Conservation (phyloP, 2,113 vertebrate genomes). For the Eonycteris spelaea region DNA sequence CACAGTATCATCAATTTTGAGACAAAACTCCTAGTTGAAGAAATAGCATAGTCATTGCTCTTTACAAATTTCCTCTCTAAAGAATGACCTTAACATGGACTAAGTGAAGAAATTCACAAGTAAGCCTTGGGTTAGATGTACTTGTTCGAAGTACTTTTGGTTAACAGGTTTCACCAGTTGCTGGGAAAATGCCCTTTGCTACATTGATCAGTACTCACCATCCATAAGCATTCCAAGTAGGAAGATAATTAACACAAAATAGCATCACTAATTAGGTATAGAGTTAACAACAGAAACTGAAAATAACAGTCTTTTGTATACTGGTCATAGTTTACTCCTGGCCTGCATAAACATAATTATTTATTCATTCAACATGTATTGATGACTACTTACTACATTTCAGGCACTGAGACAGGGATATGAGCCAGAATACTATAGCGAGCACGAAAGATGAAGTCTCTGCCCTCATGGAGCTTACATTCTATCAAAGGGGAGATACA, state of each 20-base stretch:
- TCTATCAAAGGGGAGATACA: neutral
- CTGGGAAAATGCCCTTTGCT: neutral
- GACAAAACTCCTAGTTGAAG: conserved; percentile 12
- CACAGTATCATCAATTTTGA: neutral
- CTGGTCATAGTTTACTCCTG: neutral
- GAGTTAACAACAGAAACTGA: neutral
- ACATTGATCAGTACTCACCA: neutral
- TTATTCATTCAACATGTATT: conserved; percentile 21
- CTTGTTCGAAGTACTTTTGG: neutral
- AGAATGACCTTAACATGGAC: neutral
- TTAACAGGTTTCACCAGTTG: neutral
- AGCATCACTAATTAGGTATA: neutral
- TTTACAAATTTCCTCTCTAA: conserved; percentile 2
- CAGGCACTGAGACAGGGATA: neutral
- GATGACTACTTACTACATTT: neutral
- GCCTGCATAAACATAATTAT: neutral
- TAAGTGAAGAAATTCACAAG: neutral
- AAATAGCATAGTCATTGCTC: neutral
- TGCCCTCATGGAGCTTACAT: neutral
- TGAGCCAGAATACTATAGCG: neutral
- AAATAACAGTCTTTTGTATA: neutral
- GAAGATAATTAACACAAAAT: conserved; percentile 23
- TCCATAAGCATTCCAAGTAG: neutral
- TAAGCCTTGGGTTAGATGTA: neutral
- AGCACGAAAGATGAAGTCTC: neutral